phyloP scores from a whole-genome alignment of 2,888 invertebrate genomes.

The Yponomeuta plumbellus region DNA sequence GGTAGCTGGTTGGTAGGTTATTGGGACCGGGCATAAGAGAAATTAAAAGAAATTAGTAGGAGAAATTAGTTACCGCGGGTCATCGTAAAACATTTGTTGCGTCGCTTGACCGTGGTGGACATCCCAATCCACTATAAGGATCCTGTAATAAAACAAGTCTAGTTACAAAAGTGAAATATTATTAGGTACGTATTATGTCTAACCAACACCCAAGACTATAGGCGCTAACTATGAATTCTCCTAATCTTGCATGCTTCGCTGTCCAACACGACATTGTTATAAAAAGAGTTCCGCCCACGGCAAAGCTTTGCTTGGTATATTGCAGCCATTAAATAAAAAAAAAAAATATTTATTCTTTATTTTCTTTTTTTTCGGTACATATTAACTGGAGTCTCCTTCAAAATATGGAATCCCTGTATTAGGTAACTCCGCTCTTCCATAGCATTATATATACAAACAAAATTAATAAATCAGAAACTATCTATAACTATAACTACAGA shows the following conservation, averaged over 20 bases:
- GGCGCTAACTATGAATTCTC: not conserved
- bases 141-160: conserved; percentile 58
- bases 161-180: not conserved
- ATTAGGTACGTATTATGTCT: not conserved
- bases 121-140: conserved; percentile 96
- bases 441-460: too few species aligned
- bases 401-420: too few species aligned
- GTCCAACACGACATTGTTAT: conserved; percentile 90
- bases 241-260: conserved; percentile 76
- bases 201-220: not conserved
- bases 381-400: too few species aligned
- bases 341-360: too few species aligned
- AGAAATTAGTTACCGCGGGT: conserved; percentile 81
- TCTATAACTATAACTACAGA: too few species aligned
- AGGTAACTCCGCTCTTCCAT: too few species aligned
- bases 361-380: too few species aligned
- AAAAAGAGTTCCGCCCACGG: conserved; percentile 84
- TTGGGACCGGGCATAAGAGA: too few species aligned
- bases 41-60: too few species aligned
- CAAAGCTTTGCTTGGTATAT: conserved; percentile 43
- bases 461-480: too few species aligned
- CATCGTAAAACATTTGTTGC: conserved; percentile 91
- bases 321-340: too few species aligned
- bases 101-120: conserved; percentile 98
- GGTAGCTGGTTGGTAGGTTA: too few species aligned